Evolutionary conservation across 2,888 invertebrate species (phyloP).

Genomic region (Chironomus tentans): DNA sequence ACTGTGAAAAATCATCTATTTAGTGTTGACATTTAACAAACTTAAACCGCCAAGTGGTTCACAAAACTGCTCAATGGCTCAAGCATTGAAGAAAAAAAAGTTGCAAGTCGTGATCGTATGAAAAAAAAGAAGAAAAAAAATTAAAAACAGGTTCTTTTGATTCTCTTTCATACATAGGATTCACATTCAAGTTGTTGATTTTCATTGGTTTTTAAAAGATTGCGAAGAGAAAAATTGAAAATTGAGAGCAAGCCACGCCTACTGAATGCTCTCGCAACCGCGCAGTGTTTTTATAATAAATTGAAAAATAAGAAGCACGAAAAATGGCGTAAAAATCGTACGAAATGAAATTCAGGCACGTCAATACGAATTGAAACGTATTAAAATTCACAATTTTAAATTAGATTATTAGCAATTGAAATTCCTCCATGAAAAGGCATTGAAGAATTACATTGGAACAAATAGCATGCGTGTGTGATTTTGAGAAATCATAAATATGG

Average conservation of each 20-base stretch:
- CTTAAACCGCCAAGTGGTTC: slow-evolving; percentile 18
- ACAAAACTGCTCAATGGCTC: slow-evolving; percentile 20
- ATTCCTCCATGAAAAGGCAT: slow-evolving; percentile 2
- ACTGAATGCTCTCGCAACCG: neutral
- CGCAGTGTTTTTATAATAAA: neutral
- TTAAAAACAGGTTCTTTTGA: slow-evolving; percentile 16
- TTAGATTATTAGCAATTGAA: slow-evolving; percentile 26
- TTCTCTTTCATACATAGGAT: neutral
- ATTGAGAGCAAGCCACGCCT: neutral
- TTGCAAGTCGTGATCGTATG: slow-evolving; percentile 7
- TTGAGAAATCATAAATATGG: neutral
- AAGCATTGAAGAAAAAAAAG: slow-evolving; percentile 2
- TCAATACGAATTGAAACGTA: slow-evolving; percentile 6
- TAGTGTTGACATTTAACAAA: slow-evolving; percentile 23
- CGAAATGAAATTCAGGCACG: slow-evolving; percentile 10
- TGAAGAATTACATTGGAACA: neutral
- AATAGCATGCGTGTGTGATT: neutral
- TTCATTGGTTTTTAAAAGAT: neutral
- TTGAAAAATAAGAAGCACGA: neutral
- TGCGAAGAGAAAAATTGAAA: neutral
- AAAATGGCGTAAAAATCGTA: slow-evolving; percentile 21
- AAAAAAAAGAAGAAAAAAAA: neutral
- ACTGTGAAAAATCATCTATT: slow-evolving; percentile 17
- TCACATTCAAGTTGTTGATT: neutral
- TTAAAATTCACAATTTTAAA: slow-evolving; percentile 25